Evolutionary conservation across 2,888 invertebrate genomes (phyloP), one percentile per base, ranked within the genome.

Genomic region (Yponomeuta sedellus): DNA sequence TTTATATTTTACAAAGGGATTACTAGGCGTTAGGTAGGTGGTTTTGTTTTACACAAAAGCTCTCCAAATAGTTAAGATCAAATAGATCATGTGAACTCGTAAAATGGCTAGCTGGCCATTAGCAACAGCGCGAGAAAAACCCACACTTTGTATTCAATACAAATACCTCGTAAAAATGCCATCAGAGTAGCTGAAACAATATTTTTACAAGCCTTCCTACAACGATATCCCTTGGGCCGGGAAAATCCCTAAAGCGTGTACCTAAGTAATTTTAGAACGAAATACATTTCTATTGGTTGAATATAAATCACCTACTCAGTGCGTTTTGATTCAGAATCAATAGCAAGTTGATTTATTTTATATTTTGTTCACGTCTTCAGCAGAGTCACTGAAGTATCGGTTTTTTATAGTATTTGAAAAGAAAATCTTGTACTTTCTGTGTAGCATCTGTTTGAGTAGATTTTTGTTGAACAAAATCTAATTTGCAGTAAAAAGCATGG

Each of bases 271-370:
- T 62, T 34, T 62, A 39, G 19, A 62, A 39, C 62, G 39, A 62
- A 62, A 34, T 34, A 62, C 16, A 34, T 62, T 62, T 34, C 62
- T 62, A 62, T 62, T 62, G 62, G 34, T 39, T 62, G 62, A 62
- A 62, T 62, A 62, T 62, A 62, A 62, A 62, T 62, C 5, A 62
- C 62, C 34, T 62, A 62, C 62, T 62, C 39, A 62, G 62, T n/a
- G 34, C 34, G 34, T 62, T 62, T 62, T 62, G 62, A 62, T 62
- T 34, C 34, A n/a, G 39, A 62, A 28, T 62, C 62, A 62, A 62
- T 62, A 28, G 39, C 39, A 4, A 52, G 16, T 59, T 20, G 20
- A 59, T 25, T 59, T 22, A 59, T 59, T 59, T 59, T 25, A 59
- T 16, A 52, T 52, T 52, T 52, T 52, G 44, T 52, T 52, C 44